Evolutionary conservation across 2,113 vertebrate genomes (phyloP).

Genomic region (Perognathus longimembris): DNA sequence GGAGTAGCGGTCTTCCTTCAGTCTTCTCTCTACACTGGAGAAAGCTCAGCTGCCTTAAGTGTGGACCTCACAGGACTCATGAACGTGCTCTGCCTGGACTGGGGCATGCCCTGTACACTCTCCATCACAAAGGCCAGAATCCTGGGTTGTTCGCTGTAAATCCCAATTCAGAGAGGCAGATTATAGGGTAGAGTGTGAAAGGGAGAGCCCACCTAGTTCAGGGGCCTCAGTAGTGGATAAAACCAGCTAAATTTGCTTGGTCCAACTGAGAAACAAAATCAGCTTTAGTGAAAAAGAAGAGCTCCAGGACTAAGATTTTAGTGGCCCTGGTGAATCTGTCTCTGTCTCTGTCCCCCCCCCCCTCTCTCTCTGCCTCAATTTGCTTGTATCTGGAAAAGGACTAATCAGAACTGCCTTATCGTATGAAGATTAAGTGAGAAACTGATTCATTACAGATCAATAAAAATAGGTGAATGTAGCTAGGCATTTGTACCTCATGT

Average conservation of each 20-base stretch:
- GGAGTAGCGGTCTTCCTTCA: neutral
- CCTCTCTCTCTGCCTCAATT: neutral
- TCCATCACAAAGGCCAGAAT: neutral
- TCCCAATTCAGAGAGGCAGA: neutral
- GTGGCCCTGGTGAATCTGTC: neutral
- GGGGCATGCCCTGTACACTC: neutral
- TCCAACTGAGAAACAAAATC: neutral
- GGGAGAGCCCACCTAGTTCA: neutral
- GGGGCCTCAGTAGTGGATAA: neutral
- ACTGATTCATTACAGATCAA: neutral
- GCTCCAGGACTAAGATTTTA: neutral
- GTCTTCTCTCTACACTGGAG: neutral
- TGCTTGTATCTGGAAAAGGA: neutral
- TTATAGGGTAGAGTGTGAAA: fast-evolving
- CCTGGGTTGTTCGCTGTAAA: neutral
- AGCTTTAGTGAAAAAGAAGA: neutral
- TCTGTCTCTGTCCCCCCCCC: too few species aligned
- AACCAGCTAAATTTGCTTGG: neutral
- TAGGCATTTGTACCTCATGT: too few species aligned
- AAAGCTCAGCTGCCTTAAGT: neutral
- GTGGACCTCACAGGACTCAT: neutral
- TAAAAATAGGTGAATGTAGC: neutral
- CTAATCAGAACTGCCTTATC: neutral
- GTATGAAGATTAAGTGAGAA: neutral
- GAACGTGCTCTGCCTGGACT: neutral